A percentile compares a stretch with the other conserved stretches of the same genome.
These are phyloP conservation scores for Rhynchomys soricoides DNA, from an alignment of 2,113 vertebrate genomes.

Conservation along the genomic window DNA sequence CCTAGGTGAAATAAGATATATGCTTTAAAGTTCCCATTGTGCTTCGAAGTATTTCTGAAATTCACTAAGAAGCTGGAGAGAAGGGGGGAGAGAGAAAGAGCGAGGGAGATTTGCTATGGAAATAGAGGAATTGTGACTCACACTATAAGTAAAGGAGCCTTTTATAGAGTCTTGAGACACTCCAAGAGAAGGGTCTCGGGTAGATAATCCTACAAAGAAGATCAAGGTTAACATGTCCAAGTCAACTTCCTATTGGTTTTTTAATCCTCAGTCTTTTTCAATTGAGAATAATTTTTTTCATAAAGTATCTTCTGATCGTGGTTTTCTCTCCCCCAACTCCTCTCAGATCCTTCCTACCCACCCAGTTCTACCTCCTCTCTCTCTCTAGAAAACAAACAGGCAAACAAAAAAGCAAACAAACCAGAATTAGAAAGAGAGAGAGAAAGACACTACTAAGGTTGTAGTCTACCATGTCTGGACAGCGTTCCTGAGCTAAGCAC, in stretches of 20 bases:
- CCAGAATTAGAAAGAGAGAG: not conserved
- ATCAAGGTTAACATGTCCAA: not conserved
- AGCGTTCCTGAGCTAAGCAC: no score
- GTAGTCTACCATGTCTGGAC: no score
- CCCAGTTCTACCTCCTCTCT: not conserved
- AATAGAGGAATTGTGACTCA: not conserved
- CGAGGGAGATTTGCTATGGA: not conserved
- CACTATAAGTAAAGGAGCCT: not conserved
- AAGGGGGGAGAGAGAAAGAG: no score
- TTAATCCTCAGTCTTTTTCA: not conserved
- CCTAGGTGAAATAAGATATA: not conserved
- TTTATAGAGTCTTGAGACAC: not conserved
- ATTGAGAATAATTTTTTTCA: not conserved
- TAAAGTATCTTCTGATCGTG: not conserved
- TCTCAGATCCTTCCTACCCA: not conserved
- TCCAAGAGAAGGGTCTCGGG: not conserved
- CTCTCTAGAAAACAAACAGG: not conserved
- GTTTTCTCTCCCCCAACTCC: not conserved
- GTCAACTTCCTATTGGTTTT: not conserved
- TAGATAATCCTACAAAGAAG: not conserved
- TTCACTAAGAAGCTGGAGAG: not conserved
- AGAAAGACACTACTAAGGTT: no score
- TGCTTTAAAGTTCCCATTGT: slow-evolving; percentile 1
- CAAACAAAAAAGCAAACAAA: not conserved
- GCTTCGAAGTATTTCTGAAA: not conserved